phyloP scores from a whole-genome alignment of 2,888 invertebrate species.

The Lepeophtheirus nordmannii region DNA sequence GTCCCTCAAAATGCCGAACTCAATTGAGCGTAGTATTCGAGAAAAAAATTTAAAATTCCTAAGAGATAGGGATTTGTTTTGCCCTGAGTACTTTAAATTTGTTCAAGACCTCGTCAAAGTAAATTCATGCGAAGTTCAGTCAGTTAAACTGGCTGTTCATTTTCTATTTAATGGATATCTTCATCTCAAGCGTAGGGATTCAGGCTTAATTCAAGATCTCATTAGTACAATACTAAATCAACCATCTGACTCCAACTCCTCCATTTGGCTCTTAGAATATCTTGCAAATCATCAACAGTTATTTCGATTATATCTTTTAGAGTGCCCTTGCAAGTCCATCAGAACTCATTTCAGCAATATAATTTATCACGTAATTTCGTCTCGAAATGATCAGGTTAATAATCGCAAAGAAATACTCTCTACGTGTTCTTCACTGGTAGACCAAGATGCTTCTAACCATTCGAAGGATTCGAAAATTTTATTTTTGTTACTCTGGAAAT shows the following conservation, averaged over 20 bases:
- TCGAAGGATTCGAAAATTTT: conserved; percentile 36
- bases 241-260: conserved; percentile 31
- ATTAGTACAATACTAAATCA: conserved; percentile 32
- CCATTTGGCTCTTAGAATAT: conserved; percentile 35
- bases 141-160: conserved; percentile 33
- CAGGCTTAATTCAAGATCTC: conserved; percentile 33
- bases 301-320: conserved; percentile 36
- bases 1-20: not conserved
- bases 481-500: conserved; percentile 34
- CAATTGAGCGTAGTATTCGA: conserved; percentile 11
- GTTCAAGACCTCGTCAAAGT: conserved; percentile 32
- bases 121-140: conserved; percentile 28
- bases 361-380: not conserved
- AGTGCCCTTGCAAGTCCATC: conserved; percentile 35
- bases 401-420: conserved; percentile 28
- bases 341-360: conserved; percentile 33
- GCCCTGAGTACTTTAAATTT: conserved; percentile 37
- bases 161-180: conserved; percentile 38
- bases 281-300: conserved; percentile 33
- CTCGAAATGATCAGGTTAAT: not conserved
- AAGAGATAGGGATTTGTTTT: conserved; percentile 36
- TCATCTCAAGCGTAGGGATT: conserved; percentile 32
- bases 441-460: conserved; percentile 36
- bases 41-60: conserved; percentile 27
- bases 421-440: conserved; percentile 30